Percentiles rank a stretch among this genome's conserved stretches.
Conservation (phyloP, 2,797 vertebrate genomes). For the Hylomyscus alleni region DNA sequence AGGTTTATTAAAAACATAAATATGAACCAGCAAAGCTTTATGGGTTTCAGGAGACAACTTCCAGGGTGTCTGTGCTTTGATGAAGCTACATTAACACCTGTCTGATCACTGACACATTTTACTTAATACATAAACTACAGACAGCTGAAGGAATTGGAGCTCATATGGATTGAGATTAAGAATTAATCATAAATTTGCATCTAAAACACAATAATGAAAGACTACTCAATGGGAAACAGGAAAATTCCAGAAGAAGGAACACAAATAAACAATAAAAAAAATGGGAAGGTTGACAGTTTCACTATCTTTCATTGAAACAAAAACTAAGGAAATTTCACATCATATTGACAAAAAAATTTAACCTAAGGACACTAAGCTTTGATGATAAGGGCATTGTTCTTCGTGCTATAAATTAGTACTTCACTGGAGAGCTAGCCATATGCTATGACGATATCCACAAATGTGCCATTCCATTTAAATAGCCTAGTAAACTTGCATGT, state of each 20-base stretch:
- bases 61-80: background rate
- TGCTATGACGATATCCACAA: conserved; percentile 27
- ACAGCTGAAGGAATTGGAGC: background rate
- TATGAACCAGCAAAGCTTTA: background rate
- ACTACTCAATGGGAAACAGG: background rate
- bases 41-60: background rate
- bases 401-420: background rate
- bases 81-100: conserved; percentile 26
- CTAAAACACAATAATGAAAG: background rate
- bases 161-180: background rate
- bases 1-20: background rate
- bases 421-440: background rate
- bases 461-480: background rate
- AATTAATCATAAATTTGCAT: background rate
- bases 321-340: background rate
- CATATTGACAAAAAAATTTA: conserved; percentile 29
- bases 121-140: conserved; percentile 19
- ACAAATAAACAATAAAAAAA: background rate
- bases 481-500: background rate
- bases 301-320: background rate
- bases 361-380: background rate
- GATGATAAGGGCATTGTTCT: background rate
- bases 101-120: background rate
- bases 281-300: background rate
- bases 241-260: conserved; percentile 10